Evolutionary conservation across 1,140 invertebrate species (phyloP), one percentile per base, ranked within the genome.

Genomic region (Arion vulgaris): DNA sequence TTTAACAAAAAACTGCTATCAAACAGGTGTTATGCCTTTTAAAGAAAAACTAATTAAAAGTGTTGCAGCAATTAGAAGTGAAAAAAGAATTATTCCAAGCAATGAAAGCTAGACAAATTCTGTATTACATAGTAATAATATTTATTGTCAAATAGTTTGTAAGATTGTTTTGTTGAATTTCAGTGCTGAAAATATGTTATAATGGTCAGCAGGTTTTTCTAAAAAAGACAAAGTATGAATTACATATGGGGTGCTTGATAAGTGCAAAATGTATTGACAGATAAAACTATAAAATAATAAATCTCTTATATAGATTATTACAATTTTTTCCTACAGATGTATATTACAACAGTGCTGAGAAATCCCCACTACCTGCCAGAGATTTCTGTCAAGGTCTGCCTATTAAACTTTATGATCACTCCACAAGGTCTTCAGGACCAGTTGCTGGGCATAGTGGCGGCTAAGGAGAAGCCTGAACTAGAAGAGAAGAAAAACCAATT

Each of bases 341-440:
- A 93, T 86, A 92, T 93, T 62, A 93, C 92, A 11, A 93, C 92
- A 7, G 88, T 90, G 66, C 85, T 93, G 71, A 86, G 92, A 38
- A 93, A 92, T 85, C 92, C 92, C 26, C 92, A 93, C 83, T 93
- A 92, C 85, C 85, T 93, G 39, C 92, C 92, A 0, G 92, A 93
- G 85, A 86, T 93, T 4, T 91, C 92, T 53, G 92, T 93, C 51
- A 93, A 93, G 88, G 92, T 93, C 49, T 90, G 90, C 81, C 78
- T 93, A 77, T 87, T 93, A 23, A 93, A 93, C 87, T 93, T 93
- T 85, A 92, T 92, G 92, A 93, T 93, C 84, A 93, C 92, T 38
- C 91, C 90, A n/a, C 90, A 91, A 83, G 92, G 92, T 80, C 87
- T 93, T 38, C 90, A 93, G 84, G 92, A 93, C 82, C 92, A 93